Conservation (phyloP, 2,888 invertebrate species). For the Chromoteleia sp. region DNA sequence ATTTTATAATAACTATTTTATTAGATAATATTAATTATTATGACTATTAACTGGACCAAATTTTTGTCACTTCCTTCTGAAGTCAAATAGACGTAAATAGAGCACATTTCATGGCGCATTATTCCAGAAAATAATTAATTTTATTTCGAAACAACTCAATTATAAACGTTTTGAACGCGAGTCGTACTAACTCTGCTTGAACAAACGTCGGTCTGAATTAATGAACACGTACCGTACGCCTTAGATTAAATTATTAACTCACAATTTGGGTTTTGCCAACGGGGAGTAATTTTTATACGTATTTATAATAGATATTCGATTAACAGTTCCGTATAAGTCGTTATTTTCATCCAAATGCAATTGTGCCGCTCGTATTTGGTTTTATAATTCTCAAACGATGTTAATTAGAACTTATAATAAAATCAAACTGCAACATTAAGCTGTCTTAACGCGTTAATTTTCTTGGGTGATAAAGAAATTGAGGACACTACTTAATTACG, state of each 20-base stretch:
- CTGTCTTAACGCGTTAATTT: slow-evolving; percentile 25
- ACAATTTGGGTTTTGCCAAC: slow-evolving; percentile 1
- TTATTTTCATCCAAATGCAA: slow-evolving; percentile 16
- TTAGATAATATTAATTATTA: too few relatives aligned
- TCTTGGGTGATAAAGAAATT: slow-evolving; percentile 6
- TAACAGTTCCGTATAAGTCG: neutral
- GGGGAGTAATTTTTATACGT: neutral
- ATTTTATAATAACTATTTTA: too few relatives aligned
- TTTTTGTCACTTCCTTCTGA: too few relatives aligned
- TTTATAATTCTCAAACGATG: slow-evolving; percentile 15
- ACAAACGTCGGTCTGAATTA: too few relatives aligned
- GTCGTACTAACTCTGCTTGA: too few relatives aligned
- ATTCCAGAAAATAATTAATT: too few relatives aligned
- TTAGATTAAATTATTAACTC: slow-evolving; percentile 8
- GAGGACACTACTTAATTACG: neutral
- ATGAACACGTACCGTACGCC: too few relatives aligned
- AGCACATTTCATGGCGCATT: too few relatives aligned
- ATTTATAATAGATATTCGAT: neutral
- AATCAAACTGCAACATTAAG: slow-evolving; percentile 25
- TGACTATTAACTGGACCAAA: too few relatives aligned
- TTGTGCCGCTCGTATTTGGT: slow-evolving; percentile 5
- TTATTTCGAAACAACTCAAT: too few relatives aligned
- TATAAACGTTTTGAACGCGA: too few relatives aligned
- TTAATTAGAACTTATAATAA: slow-evolving; percentile 24
- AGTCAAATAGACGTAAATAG: too few relatives aligned